Percentiles rank a stretch among this genome's conserved stretches.
Evolutionary conservation across 1,140 invertebrate genomes (phyloP).

Genomic region (Drosophila bocki): DNA sequence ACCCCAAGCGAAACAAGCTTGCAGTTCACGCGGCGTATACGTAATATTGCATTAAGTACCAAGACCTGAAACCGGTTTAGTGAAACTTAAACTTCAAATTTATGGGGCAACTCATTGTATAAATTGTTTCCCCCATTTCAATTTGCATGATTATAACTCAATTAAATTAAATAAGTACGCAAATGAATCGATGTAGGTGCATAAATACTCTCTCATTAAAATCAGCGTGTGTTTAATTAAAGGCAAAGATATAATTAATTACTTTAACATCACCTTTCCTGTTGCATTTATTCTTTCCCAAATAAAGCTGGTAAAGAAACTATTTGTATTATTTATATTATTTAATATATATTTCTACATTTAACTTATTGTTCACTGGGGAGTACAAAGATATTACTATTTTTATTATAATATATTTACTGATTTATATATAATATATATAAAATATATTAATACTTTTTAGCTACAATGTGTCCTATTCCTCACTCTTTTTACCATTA

Average conservation of each 20-base stretch:
- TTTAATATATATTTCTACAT: no score
- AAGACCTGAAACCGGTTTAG: slow-evolving; percentile 54
- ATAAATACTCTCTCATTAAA: slow-evolving; percentile 22
- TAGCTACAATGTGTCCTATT: no score
- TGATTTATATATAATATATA: no score
- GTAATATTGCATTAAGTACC: slow-evolving; percentile 39
- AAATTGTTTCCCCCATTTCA: slow-evolving; percentile 22
- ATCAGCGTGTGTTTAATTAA: slow-evolving; percentile 3
- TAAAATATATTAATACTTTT: no score
- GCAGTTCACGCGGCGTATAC: slow-evolving; percentile 45
- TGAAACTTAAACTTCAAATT: slow-evolving; percentile 23
- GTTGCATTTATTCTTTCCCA: neutral
- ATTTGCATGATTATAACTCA: slow-evolving; percentile 40
- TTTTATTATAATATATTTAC: no score
- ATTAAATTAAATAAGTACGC: slow-evolving; percentile 16
- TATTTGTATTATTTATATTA: no score
- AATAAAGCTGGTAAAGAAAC: neutral
- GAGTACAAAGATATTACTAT: no score
- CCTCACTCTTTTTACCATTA: neutral
- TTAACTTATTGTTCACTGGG: no score
- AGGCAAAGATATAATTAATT: neutral
- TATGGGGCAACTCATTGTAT: slow-evolving; percentile 24
- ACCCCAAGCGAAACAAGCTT: slow-evolving; percentile 24
- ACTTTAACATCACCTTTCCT: neutral
- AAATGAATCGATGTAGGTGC: slow-evolving; percentile 7